phyloP scores from a whole-genome alignment of 2,113 vertebrate species.

The Macheiramphus alcinus region DNA sequence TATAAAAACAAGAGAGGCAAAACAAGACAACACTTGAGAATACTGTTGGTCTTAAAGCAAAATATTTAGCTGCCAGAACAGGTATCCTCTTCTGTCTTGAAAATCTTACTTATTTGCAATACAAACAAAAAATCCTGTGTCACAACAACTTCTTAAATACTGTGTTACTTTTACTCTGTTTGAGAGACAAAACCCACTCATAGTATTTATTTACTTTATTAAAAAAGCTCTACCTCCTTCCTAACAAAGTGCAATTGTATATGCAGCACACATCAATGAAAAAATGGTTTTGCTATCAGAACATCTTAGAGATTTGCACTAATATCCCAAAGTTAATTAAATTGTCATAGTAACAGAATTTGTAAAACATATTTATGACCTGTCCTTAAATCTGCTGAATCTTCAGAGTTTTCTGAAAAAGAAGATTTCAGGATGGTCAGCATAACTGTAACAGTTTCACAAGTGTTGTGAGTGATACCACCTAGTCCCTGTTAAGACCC shows the following conservation, averaged over 20 bases:
- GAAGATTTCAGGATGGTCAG: neutral
- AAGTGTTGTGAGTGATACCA: neutral
- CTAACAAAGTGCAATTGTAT: neutral
- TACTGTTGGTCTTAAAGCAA: neutral
- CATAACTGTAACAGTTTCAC: neutral
- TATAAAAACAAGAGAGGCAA: neutral
- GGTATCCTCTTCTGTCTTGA: neutral
- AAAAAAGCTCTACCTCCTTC: neutral
- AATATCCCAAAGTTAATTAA: neutral
- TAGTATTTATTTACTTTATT: neutral
- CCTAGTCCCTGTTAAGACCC: neutral
- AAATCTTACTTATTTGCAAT: neutral
- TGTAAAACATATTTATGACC: neutral
- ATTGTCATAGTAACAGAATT: neutral
- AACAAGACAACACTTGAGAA: neutral
- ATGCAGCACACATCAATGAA: neutral
- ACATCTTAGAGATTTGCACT: neutral
- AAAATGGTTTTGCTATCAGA: neutral
- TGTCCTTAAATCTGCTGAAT: neutral
- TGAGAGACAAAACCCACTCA: neutral
- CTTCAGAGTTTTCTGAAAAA: neutral
- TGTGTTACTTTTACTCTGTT: neutral
- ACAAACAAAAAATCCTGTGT: neutral
- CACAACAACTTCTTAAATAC: neutral
- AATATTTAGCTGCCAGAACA: neutral